Evolutionary conservation across 1,140 invertebrate species (phyloP).

Genomic region (Paraescarpia echinospica): DNA sequence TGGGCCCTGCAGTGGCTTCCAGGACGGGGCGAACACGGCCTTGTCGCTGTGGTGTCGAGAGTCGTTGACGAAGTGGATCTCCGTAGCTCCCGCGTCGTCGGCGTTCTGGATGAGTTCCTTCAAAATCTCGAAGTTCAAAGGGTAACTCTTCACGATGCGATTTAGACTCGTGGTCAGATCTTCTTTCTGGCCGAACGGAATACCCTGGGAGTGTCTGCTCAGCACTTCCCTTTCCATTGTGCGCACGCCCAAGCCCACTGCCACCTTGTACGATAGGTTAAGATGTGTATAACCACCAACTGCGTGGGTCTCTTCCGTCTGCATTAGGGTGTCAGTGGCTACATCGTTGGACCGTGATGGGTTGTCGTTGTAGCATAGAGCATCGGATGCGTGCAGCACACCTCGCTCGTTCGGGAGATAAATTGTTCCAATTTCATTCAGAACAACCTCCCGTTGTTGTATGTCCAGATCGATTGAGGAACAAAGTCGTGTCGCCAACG

Average conservation of each 20-base stretch:
- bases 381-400: conserved; percentile 1
- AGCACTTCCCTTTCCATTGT: conserved; percentile 1
- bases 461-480: not conserved
- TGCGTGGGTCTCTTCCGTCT: not conserved
- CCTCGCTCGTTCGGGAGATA: not conserved
- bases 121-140: not conserved
- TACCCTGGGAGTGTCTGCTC: not conserved
- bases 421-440: not conserved
- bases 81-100: conserved; percentile 57
- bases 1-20: conserved; percentile 33
- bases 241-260: conserved; percentile 15
- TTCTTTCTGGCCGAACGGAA: conserved; percentile 25
- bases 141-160: not conserved
- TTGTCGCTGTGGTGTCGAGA: not conserved
- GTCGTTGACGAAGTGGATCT: conserved; percentile 37
- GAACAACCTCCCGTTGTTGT: not conserved
- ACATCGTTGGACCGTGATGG: not conserved
- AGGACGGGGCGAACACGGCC: not conserved
- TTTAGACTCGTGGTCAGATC: not conserved
- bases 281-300: conserved; percentile 8
- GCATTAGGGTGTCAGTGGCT: not conserved
- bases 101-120: conserved; percentile 31
- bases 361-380: conserved; percentile 17
- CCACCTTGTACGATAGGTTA: not conserved
- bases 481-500: not conserved